Percentiles rank a stretch among this genome's conserved stretches.
phyloP scores from a whole-genome alignment of 2,888 invertebrate species.

The Leistus spinibarbis region DNA sequence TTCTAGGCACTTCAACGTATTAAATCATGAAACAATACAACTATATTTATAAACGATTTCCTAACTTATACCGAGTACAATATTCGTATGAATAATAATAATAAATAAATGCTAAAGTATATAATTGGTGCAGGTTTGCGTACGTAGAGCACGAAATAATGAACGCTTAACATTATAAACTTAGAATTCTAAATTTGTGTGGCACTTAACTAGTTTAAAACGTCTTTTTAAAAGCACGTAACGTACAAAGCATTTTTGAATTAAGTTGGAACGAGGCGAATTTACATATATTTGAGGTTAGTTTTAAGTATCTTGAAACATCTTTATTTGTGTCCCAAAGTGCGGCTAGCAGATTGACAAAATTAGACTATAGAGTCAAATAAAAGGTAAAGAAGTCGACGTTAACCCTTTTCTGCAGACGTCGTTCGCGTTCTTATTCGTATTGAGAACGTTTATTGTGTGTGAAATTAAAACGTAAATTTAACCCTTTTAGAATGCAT shows the following conservation, averaged over 20 bases:
- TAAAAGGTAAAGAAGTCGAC: slow-evolving; percentile 47
- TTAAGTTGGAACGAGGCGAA: not conserved
- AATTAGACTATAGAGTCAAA: slow-evolving; percentile 55
- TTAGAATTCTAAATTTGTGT: too few species aligned
- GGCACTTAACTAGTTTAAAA: too few species aligned
- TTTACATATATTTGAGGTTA: not conserved
- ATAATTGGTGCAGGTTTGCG: too few species aligned
- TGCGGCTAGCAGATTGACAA: slow-evolving; percentile 42
- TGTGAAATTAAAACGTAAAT: slow-evolving; percentile 59
- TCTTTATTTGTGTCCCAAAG: not conserved
- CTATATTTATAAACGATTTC: too few species aligned
- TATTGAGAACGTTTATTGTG: slow-evolving; percentile 53
- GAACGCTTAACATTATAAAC: too few species aligned
- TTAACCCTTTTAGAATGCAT: slow-evolving; percentile 53
- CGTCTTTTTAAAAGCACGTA: too few species aligned
- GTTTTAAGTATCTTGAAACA: not conserved
- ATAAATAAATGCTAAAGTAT: too few species aligned
- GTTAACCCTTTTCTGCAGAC: slow-evolving; percentile 49
- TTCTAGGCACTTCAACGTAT: too few species aligned
- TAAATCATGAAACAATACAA: too few species aligned
- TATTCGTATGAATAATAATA: too few species aligned
- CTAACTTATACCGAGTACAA: too few species aligned
- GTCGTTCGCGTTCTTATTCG: slow-evolving; percentile 49
- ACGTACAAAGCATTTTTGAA: not conserved
- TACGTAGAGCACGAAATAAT: slow-evolving; percentile 50